Evolutionary conservation across 1,140 invertebrate genomes (phyloP).

Genomic region (Ptiloglossa arizonensis): DNA sequence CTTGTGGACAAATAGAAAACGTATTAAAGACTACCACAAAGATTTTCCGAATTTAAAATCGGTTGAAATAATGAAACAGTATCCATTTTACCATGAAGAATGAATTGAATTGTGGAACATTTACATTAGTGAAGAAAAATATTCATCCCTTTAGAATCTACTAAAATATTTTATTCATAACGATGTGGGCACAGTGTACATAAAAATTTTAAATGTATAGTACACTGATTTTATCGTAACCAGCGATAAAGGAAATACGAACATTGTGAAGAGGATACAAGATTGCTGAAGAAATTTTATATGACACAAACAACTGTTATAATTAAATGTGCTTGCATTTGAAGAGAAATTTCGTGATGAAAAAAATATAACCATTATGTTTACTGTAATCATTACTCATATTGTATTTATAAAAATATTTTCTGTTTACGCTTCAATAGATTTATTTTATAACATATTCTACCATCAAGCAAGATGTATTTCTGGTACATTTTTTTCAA

Average conservation of each 20-base stretch:
- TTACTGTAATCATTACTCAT: not conserved
- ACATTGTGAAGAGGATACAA: not conserved
- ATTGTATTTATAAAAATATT: not conserved
- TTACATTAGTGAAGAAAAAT: not conserved
- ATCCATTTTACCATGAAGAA: not conserved
- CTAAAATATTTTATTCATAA: not conserved
- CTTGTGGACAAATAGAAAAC: constrained; percentile 6
- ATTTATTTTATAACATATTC: no score
- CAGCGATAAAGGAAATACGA: not conserved
- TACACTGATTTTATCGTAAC: not conserved
- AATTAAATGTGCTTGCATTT: not conserved
- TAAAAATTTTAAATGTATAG: not conserved
- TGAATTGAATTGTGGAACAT: not conserved
- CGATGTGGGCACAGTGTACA: not conserved
- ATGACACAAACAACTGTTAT: not conserved
- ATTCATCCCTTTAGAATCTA: not conserved
- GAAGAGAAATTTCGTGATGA: not conserved
- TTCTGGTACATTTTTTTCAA: no score
- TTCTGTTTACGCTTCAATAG: no score
- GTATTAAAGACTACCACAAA: not conserved
- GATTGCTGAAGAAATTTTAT: not conserved
- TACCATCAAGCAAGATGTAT: no score
- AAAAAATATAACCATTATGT: not conserved
- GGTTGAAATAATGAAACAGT: not conserved
- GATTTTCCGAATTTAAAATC: not conserved